phyloP scores from a whole-genome alignment of 2,113 vertebrate genomes.

The Mastomys natalensis region DNA sequence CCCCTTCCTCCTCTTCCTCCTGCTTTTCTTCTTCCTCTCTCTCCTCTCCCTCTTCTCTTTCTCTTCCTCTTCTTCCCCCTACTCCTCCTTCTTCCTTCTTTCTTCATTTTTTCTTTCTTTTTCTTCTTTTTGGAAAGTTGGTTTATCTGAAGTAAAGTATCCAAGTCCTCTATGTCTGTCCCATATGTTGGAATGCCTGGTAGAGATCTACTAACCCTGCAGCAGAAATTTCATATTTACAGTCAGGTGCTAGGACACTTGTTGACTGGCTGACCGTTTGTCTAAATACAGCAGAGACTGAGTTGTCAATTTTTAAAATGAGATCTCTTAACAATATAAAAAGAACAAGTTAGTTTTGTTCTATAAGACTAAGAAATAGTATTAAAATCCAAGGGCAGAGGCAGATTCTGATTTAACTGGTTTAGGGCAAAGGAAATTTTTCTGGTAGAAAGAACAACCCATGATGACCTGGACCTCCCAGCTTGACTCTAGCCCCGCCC shows the following conservation, averaged over 20 bases:
- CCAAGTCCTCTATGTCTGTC: slow-evolving; percentile 10
- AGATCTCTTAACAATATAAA: slow-evolving; percentile 38
- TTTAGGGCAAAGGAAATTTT: background rate
- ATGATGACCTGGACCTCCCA: background rate
- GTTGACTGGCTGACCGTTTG: slow-evolving; percentile 29
- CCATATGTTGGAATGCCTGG: slow-evolving; percentile 20
- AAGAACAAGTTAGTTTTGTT: background rate
- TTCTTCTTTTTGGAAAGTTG: slow-evolving; percentile 63
- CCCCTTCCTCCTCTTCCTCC: rapidly evolving
- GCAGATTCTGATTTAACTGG: background rate
- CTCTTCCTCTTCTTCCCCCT: background rate
- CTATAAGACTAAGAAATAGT: background rate
- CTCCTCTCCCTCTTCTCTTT: no score
- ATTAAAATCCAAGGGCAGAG: background rate
- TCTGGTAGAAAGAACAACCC: background rate
- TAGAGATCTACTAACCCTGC: background rate
- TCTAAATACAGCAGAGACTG: slow-evolving; percentile 43
- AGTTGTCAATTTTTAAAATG: slow-evolving; percentile 37
- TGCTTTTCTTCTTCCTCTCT: no score
- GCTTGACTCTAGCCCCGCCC: background rate
- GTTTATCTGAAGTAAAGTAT: slow-evolving; percentile 55
- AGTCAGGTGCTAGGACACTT: background rate
- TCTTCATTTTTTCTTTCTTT: background rate
- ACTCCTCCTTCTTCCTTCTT: rapidly evolving
- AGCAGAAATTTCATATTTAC: background rate